A percentile compares a stretch with the other conserved stretches of the same genome.
phyloP scores from a whole-genome alignment of 1,140 invertebrate species.

The Sinella curviseta region DNA sequence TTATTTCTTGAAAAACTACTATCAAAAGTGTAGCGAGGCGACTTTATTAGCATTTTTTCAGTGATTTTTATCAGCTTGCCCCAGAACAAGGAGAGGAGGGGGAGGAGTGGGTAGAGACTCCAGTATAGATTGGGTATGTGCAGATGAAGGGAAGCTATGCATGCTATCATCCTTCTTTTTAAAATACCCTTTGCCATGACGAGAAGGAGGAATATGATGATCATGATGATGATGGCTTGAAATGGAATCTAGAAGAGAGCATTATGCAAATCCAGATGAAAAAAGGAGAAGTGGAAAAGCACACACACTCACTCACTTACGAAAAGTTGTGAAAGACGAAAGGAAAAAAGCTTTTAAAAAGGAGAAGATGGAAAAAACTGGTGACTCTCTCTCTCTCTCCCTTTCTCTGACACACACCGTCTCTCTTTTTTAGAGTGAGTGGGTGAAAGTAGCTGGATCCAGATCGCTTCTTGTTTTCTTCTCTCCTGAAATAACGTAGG shows the following conservation, averaged over 20 bases:
- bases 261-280: slow-evolving; percentile 13
- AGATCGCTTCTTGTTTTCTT: not conserved
- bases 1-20: no score
- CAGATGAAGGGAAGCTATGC: no score
- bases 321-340: not conserved
- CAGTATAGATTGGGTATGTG: no score
- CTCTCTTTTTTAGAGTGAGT: no score
- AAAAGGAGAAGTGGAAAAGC: not conserved
- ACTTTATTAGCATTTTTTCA: no score
- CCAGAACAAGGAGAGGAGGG: no score
- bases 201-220: not conserved
- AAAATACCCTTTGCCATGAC: not conserved
- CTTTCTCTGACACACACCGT: no score
- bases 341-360: not conserved
- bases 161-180: no score
- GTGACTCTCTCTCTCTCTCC: not conserved
- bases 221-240: not conserved
- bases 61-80: no score
- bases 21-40: no score
- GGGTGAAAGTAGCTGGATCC: slow-evolving; percentile 17
- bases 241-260: slow-evolving; percentile 2
- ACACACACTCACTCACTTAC: not conserved
- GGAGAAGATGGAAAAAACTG: not conserved
- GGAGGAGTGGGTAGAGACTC: no score
- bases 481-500: not conserved